Base-by-base conservation (phyloP, 2,797 vertebrate species). In the Pogoniulus pusillus region DNA sequence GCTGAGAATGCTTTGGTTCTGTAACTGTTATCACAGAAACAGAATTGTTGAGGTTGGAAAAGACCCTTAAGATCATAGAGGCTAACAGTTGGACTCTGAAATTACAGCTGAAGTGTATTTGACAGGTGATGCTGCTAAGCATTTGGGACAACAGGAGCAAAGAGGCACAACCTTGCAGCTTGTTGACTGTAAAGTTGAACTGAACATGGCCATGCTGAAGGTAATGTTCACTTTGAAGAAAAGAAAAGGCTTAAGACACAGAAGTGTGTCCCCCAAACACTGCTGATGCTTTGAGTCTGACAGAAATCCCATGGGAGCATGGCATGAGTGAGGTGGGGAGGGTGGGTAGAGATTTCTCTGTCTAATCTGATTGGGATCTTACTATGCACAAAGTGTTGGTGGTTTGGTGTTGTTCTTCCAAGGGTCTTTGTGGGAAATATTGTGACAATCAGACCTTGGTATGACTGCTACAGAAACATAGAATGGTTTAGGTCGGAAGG, bases 181-280 rank as follows among this genome's bases (percentile, higher is more conserved):
- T 4, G 62, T 74, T 59, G 90, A 60, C 87, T 45, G 75, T 74
- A 96, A 90, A 92, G 96, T 96, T 10, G 81, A 92, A 7, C 84
- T 95, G 82, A 94, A 64, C 73, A 81, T 94, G 71, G 65, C 65
- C 72, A 94, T 27, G 49, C 37, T 97, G 82, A 98, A 98, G 97
- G 97, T 97, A 96, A 96, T 85, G 76, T 39, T 34, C 53, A 6
- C 39, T 26, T 85, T 83, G 54, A 76, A 24, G 23, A 20, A 7
- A 11, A 63, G 37, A 87, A 86, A 35, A 71, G 5, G 16, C 37
- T 76, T 91, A 27, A 70, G 37, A 85, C 91, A 65, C 11, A 59
- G 12, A 9, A 41, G 10, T 49, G 35, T 68, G n/a, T 85, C 90
- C 20, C 8, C 55, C 69, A 90, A 55, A 15, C 15, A 14, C 68